Evolutionary conservation across 2,888 invertebrate species (phyloP).

Genomic region (Luperina testacea): DNA sequence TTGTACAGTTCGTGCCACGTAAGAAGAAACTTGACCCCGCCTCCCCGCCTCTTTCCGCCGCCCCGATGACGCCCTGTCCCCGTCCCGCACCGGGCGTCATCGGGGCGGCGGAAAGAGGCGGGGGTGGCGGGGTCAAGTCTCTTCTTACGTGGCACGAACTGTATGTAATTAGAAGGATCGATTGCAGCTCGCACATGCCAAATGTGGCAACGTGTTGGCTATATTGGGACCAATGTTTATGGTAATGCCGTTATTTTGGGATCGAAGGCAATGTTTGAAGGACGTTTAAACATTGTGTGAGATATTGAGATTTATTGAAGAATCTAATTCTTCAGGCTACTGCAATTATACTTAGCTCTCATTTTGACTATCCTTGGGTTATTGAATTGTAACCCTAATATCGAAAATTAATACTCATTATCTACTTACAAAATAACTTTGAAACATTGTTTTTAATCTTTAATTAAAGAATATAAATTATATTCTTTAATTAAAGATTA

Average conservation of each 20-base stretch:
- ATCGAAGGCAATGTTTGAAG: conserved; percentile 30
- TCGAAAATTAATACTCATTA: no score
- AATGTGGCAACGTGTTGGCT: conserved; percentile 36
- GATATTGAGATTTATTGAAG: neutral
- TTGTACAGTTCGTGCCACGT: no score
- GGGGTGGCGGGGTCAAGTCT: no score
- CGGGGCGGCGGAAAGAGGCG: no score
- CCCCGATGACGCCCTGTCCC: no score
- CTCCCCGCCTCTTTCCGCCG: no score
- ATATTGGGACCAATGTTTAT: conserved; percentile 42
- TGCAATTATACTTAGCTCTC: neutral
- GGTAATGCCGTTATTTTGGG: conserved; percentile 34
- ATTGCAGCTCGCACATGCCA: conserved; percentile 40
- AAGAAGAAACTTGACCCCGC: no score
- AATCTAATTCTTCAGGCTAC: neutral
- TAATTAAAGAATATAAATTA: neutral
- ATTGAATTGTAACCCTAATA: no score
- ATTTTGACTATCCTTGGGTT: neutral
- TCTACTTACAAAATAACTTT: neutral
- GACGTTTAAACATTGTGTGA: conserved; percentile 34
- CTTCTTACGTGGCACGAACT: no score
- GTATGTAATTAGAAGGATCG: conserved; percentile 30
- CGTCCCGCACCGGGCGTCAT: no score
- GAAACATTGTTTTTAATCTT: neutral
- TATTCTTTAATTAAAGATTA: no score